phyloP scores from a whole-genome alignment of 2,113 vertebrate genomes.

The Danio rerio region GRCz12tu NC_133182.1:67027501-67028000 shows the following conservation, averaged over 20 bases:
- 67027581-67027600: slow-evolving; percentile 18
- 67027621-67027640: slow-evolving; percentile 4
- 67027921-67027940: too few species aligned
- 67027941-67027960: too few species aligned
- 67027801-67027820: not conserved
- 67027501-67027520: slow-evolving; percentile 27
- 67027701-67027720: slow-evolving; percentile 2
- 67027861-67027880: too few species aligned
- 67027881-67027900: too few species aligned
- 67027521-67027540: slow-evolving; percentile 19
- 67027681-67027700: slow-evolving; percentile 3
- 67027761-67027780: not conserved
- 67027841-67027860: not conserved
- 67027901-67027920: too few species aligned
- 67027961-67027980: too few species aligned
- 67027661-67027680: slow-evolving; percentile 10
- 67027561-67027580: not conserved
- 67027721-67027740: not conserved
- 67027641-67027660: not conserved
- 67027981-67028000: too few species aligned
- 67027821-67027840: not conserved
- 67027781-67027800: not conserved
- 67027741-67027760: not conserved
- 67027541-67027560: slow-evolving; percentile 3
- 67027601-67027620: not conserved